A percentile compares a stretch with the other conserved stretches of the same genome.
These are phyloP conservation scores for Chaitophorus viminalis DNA, from an alignment of 2,888 invertebrate species.

Conservation along the genomic window DNA sequence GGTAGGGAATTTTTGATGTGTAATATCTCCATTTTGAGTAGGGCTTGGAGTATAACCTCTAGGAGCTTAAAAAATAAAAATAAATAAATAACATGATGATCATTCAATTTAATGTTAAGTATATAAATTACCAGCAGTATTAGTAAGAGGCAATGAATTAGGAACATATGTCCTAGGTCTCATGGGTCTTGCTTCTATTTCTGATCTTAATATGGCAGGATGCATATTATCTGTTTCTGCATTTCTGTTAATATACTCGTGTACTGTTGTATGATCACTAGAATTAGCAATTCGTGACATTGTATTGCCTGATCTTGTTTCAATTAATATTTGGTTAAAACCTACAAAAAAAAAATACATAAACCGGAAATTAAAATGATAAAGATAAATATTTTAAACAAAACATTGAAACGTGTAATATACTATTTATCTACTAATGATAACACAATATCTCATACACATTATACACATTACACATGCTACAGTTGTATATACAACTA, in stretches of 20 bases:
- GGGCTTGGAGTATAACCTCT: conserved; percentile 66
- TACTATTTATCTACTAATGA: background rate
- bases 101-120: background rate
- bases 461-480: background rate
- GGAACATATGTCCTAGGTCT: conserved; percentile 66
- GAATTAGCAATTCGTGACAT: conserved; percentile 44
- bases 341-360: background rate
- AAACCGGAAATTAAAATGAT: background rate
- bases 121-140: conserved; percentile 70
- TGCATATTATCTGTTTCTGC: conserved; percentile 57
- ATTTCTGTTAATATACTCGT: conserved; percentile 56
- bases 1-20: conserved; percentile 56
- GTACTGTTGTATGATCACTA: conserved; percentile 47
- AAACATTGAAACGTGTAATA: background rate
- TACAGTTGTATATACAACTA: background rate
- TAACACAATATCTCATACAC: too few species aligned
- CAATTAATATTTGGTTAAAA: background rate
- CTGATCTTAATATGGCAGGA: conserved; percentile 56
- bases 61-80: conserved; percentile 35
- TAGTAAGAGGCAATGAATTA: conserved; percentile 76
- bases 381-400: background rate
- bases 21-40: conserved; percentile 73
- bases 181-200: conserved; percentile 51
- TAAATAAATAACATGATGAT: background rate
- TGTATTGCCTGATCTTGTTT: background rate